Base-by-base conservation (phyloP, 2,888 invertebrate species). In the Alentia gelatinosa region DNA sequence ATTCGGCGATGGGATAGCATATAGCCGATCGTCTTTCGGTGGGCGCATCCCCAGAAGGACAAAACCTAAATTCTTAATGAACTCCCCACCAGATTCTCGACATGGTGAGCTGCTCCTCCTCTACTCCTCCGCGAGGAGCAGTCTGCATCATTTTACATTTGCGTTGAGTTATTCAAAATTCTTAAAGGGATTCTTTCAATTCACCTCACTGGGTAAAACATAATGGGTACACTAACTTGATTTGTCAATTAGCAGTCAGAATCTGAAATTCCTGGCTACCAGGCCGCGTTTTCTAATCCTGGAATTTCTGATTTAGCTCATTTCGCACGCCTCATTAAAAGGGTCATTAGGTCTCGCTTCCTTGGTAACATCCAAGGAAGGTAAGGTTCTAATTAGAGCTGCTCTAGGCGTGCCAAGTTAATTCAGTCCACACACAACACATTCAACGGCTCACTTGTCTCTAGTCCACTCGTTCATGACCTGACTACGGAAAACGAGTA, bases 11-110 rank as follows among this genome's bases (percentile, higher is more conserved):
- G 56, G n/a, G 19, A 56, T n/a, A 56, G 23, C 19, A 56, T 56
- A 19, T 56, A 19, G 19, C n/a, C 19, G 56, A 56, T 56, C 56
- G 56, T 56, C 56, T 56, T 56, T n/a, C 56, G 23, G 19, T 56
- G 23, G n/a, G 56, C 56, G n/a, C 56, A 56, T n/a, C n/a, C 56
- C 56, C 56, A n/a, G 5, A n/a, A n/a, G 56, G 56, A n/a, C n/a
- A n/a, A 68, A 19, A 68, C 68, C 68, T 68, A 26, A 68, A 68
- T 68, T 68, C 68, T 68, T 68, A 12, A 68, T 68, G 68, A 68
- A 30, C 68, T 68, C 30, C 56, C 3, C 56, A n/a, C n/a, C n/a
- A n/a, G n/a, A n/a, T n/a, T n/a, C 9, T 47, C 47, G 19, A 47
- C 9, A 47, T 12, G 47, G 19, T 47, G 47, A 19, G 19, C 47